Base-by-base conservation (phyloP, 2,888 invertebrate genomes). In the Argyresthia albistria region DNA sequence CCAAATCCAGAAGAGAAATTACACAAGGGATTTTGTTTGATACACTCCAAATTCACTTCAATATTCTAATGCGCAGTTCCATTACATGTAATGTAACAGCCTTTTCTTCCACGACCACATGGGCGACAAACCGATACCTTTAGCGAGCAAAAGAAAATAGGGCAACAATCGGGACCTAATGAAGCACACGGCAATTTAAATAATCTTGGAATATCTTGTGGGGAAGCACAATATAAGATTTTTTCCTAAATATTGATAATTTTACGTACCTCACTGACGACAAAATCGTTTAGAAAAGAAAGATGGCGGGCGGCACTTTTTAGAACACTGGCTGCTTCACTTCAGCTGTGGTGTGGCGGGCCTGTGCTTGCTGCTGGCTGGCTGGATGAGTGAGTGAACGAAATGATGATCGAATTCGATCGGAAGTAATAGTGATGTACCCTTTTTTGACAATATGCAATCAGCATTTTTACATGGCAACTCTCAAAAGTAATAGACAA, bases 21-120 rank as follows among this genome's bases (percentile, higher is more conserved):
- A 25, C 2, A 25, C 25, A 6, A 25, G 25, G 25, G 6, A 25
- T 25, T 25, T 25, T 25, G 25, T 25, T 25, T 25, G 25, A 47
- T 25, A 45, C 10, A 45, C 16, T 35, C 12, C 35, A 47, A 25
- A 47, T 49, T 39, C 39, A 25, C 25, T 14, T 11, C 43, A 35
- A 78, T 78, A 83, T 79, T 69, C 70, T 84, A 82, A 68, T 88
- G 87, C 88, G 88, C 73, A 88, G 81, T 88, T 70, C 62, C 6
- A 67, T 62, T 63, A 63, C 63, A 12, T 37, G 10, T 10, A 77
- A 12, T 37, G 10, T 10, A 77, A 72, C 70, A 69, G 65, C 70
- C 63, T 62, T 72, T 69, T 57, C 57, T 58, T 60, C 65, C 58
- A 61, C 63, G 77, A 86, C 84, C 88, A 84, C 87, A 87, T 88